Conservation (phyloP, 1,140 invertebrate species). For the Drepana arcuata region DNA sequence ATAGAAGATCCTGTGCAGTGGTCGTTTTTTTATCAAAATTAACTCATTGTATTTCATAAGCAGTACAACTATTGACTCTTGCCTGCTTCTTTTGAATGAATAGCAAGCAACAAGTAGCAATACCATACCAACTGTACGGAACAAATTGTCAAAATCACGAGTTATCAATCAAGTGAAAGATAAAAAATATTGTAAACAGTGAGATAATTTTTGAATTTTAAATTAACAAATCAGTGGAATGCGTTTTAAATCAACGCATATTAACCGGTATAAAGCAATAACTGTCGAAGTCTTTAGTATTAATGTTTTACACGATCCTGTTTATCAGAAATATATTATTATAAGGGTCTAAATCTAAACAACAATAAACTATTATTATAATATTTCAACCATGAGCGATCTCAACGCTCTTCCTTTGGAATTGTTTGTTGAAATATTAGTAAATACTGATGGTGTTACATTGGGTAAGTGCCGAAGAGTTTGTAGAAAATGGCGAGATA, state of each 20-base stretch:
- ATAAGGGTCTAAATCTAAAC: too few species aligned
- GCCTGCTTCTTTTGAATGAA: too few species aligned
- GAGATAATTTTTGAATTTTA: constrained; percentile 5
- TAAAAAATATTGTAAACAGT: constrained; percentile 12
- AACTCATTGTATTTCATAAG: too few species aligned
- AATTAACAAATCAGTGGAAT: background rate
- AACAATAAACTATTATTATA: background rate
- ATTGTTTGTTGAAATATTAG: constrained; percentile 49
- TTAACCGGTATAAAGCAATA: constrained; percentile 9
- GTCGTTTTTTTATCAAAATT: too few species aligned
- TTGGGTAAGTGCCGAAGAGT: constrained; percentile 45
- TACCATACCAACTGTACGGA: too few species aligned
- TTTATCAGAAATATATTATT: too few species aligned
- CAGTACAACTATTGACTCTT: too few species aligned
- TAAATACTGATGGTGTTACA: constrained; percentile 36
- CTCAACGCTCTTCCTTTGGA: constrained; percentile 44
- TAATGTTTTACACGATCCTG: too few species aligned
- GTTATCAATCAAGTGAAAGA: constrained; percentile 11
- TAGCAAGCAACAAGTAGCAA: too few species aligned
- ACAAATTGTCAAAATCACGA: constrained; percentile 40
- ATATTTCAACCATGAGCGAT: constrained; percentile 17
- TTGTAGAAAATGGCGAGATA: constrained; percentile 45
- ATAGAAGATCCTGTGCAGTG: too few species aligned
- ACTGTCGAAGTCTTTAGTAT: too few species aligned
- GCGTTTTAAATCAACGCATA: background rate